Evolutionary conservation across 2,888 invertebrate species (phyloP).

Genomic region (Ernsta delagoae): DNA sequence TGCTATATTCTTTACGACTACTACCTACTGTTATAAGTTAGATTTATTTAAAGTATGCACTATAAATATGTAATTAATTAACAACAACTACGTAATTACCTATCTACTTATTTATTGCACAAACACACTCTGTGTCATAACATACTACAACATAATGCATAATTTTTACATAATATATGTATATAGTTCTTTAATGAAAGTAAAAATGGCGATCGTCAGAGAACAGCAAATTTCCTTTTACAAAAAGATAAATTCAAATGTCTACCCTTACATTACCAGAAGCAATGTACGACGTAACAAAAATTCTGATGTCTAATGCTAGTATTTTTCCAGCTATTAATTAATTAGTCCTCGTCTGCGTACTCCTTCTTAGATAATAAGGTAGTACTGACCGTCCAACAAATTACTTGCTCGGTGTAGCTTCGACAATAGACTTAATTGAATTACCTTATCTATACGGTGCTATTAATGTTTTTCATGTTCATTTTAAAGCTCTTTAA

Average conservation of each 20-base stretch:
- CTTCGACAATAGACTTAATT: constrained; percentile 11
- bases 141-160: too few relatives aligned
- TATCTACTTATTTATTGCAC: too few relatives aligned
- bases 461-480: constrained; percentile 12
- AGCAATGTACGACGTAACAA: background rate
- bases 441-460: constrained; percentile 2
- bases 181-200: too few relatives aligned
- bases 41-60: too few relatives aligned
- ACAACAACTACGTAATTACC: too few relatives aligned
- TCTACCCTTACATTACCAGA: background rate
- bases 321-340: constrained; percentile 10
- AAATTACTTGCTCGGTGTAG: constrained; percentile 8
- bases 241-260: background rate
- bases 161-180: too few relatives aligned
- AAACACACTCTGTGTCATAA: too few relatives aligned
- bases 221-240: too few relatives aligned
- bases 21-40: too few relatives aligned
- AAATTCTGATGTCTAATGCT: background rate
- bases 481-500: constrained; percentile 2
- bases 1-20: too few relatives aligned
- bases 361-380: background rate
- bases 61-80: too few relatives aligned
- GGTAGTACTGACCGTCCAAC: background rate
- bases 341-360: constrained; percentile 1
- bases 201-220: too few relatives aligned